Base-by-base conservation (phyloP, 1,140 invertebrate genomes). In the Theocolax elegans region DNA sequence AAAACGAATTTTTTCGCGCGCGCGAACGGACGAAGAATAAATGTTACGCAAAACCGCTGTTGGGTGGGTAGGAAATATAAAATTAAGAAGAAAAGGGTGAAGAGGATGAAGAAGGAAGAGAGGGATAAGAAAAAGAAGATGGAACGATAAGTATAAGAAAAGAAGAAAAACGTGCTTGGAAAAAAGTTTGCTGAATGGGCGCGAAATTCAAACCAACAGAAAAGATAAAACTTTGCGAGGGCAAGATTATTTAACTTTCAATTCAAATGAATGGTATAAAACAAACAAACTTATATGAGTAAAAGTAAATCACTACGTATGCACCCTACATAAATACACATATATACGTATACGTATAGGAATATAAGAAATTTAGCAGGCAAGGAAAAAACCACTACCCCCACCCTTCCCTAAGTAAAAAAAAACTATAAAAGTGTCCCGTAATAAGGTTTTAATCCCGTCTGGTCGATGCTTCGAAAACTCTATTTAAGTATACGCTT, bases 311-410 rank as follows among this genome's bases (percentile, higher is more conserved):
- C 60, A 79, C 69, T 77, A 77, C 80, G 76, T 79, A 81, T 78
- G 77, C 78, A 82, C 60, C 62, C 29, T 81, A 78, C 79, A 80
- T 78, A 78, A 64, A 78, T 81, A 79, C 76, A 75, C 75, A 75
- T 77, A 79, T 79, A 79, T 81, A 81, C 77, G 81, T 81, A 82
- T 80, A 83, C 79, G 80, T 83, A 83, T 81, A 76, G 73, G 73
- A 79, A 81, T 81, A 75, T 71, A 81, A 80, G 60, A 65, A 71
- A 75, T 79, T 81, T 79, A 82, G 76, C 76, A 78, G 79, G 76
- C 77, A 72, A 79, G 19, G 49, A 56, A 64, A 58, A 31, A 63
- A 29, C 25, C 58, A 72, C 70, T 73, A 65, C 35, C 68, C 67
- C 53, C 19, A 27, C 23, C 46, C 29, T 19, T 17, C 19, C 17